Evolutionary conservation across 2,113 vertebrate genomes (phyloP), one percentile per base, ranked within the genome.

Genomic region (Daphoenositta chrysoptera): DNA sequence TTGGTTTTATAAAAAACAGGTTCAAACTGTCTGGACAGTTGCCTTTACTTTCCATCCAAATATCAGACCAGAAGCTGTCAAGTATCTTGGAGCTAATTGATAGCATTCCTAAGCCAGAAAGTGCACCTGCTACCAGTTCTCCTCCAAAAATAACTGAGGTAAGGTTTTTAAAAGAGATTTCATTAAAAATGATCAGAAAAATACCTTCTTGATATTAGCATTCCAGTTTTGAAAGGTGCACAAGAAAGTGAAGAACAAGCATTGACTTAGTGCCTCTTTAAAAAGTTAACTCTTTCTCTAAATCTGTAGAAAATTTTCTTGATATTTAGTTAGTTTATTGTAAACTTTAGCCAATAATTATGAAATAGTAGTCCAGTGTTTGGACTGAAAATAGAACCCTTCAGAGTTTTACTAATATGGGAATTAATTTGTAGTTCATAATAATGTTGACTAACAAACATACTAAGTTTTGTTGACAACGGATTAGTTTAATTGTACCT

Each of bases 11-110:
- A 57, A 60, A 22, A 94, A 66, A 98, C 84, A 99, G 99, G 97
- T 99, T 99, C 97, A 99, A 99, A 97, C 93, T 99, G 35, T 99
- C 94, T 84, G 99, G 99, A 75, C 98, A 98, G 80, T 98, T 99
- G 79, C 99, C 99, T 72, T 97, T 99, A 93, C 97, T 99, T 87
- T 99, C 98, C 81, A 75, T 99, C 71, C 98, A 98, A 87, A 98
- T 99, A 90, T 99, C 99, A 42, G 99, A 99, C 91, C 97, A 98
- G 90, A 99, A 99, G 97, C 94, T 99, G 23, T 98, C 97, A 80
- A 98, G 98, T 48, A 98, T 99, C 79, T 96, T 99, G 95, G 97
- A 98, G 88, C 96, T 99, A 91, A 92, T 99, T 68, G 98, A 99
- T 22, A 99, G 99, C 82, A 99, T 99, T 97, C 99, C 99, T 9